Evolutionary conservation across 2,888 invertebrate genomes (phyloP).

Genomic region (Eristalis pertinax): DNA sequence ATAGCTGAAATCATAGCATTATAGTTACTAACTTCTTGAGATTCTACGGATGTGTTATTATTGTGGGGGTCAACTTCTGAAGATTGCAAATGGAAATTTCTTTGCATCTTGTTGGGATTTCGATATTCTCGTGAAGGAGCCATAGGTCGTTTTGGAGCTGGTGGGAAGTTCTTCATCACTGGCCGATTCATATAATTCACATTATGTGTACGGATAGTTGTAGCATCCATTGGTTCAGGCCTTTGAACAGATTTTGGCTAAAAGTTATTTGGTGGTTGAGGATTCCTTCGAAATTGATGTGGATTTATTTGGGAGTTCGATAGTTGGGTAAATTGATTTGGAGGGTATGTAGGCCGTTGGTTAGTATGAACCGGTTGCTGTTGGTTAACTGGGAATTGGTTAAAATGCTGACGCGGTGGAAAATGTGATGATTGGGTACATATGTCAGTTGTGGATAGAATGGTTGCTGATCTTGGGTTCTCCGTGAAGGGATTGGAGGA

Average conservation of each 20-base stretch:
- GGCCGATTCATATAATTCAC: slow-evolving; percentile 55
- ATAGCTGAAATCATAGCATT: slow-evolving; percentile 29
- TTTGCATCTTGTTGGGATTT: slow-evolving; percentile 27
- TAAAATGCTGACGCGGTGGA: neutral
- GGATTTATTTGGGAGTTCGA: slow-evolving; percentile 5
- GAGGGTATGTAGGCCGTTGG: slow-evolving; percentile 4
- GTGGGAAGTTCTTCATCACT: slow-evolving; percentile 36
- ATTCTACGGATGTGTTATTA: slow-evolving; percentile 3
- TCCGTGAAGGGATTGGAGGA: neutral
- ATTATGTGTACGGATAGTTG: slow-evolving; percentile 1
- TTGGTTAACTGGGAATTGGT: slow-evolving; percentile 6
- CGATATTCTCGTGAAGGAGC: slow-evolving; percentile 4
- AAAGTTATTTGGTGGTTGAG: slow-evolving; percentile 2
- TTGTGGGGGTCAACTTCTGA: slow-evolving; percentile 8
- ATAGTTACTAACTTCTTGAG: slow-evolving; percentile 14
- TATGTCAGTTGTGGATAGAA: slow-evolving; percentile 10
- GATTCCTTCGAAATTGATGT: slow-evolving; percentile 10
- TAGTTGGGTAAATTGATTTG: slow-evolving; percentile 4
- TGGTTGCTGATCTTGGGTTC: neutral
- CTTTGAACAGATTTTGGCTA: slow-evolving; percentile 1
- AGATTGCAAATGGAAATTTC: slow-evolving; percentile 46
- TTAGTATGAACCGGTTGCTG: neutral
- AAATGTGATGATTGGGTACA: slow-evolving; percentile 3
- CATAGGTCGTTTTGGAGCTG: slow-evolving; percentile 26
- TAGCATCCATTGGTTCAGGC: slow-evolving; percentile 14